Evolutionary conservation across 1,140 invertebrate genomes (phyloP).

Genomic region (Brachionus asplanchnoidis): DNA sequence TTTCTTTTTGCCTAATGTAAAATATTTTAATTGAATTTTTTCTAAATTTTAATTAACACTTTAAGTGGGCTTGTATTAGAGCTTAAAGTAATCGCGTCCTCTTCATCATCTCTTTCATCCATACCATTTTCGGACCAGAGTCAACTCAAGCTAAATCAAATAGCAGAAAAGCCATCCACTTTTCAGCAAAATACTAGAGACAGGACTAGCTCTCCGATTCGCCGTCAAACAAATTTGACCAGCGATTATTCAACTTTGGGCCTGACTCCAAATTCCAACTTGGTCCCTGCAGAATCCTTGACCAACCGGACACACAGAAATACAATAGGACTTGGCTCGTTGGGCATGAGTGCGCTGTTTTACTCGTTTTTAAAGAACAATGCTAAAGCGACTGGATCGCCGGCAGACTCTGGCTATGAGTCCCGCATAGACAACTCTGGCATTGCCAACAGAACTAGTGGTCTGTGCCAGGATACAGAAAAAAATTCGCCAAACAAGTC

Average conservation of each 20-base stretch:
- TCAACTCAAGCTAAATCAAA: background rate
- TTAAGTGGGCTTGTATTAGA: background rate
- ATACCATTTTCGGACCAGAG: background rate
- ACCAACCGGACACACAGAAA: background rate
- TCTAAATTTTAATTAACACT: background rate
- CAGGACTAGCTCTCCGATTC: background rate
- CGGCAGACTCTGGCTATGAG: background rate
- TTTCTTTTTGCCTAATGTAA: background rate
- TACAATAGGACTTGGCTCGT: background rate
- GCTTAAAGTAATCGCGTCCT: conserved; percentile 10
- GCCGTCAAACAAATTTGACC: background rate
- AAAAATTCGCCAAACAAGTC: background rate
- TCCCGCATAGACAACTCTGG: background rate
- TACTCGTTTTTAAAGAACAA: conserved; percentile 30
- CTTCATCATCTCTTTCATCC: background rate
- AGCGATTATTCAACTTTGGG: background rate
- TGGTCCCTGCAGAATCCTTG: background rate
- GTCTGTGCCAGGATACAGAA: background rate
- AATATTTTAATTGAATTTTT: conserved; percentile 8
- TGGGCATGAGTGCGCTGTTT: conserved; percentile 8
- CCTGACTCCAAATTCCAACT: background rate
- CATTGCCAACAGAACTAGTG: background rate
- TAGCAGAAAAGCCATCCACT: background rate
- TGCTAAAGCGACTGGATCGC: background rate
- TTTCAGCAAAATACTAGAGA: background rate